Percentiles rank a stretch among this genome's conserved stretches.
phyloP scores from a whole-genome alignment of 2,797 vertebrate genomes.

The Acanthurus leucopareius region DNA sequence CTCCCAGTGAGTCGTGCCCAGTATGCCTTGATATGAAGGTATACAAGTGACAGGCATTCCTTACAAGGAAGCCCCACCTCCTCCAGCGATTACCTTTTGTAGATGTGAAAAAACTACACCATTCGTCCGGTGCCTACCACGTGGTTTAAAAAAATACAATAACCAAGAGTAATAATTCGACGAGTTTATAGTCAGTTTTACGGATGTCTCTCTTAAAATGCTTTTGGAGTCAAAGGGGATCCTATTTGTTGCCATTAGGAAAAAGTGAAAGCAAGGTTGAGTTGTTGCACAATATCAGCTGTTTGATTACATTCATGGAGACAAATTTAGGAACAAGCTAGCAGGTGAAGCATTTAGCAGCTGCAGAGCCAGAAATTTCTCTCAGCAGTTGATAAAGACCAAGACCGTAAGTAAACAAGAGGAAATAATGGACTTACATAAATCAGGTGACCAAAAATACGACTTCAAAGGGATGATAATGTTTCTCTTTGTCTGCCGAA shows the following conservation, averaged over 20 bases:
- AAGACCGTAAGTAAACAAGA: background rate
- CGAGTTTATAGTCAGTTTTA: no score
- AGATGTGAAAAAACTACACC: constrained; percentile 19
- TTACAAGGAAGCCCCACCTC: constrained; percentile 33
- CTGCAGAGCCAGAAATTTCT: background rate
- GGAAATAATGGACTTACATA: background rate
- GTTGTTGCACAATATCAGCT: background rate
- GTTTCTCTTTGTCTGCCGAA: background rate
- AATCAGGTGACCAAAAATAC: background rate
- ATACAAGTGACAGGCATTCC: constrained; percentile 42
- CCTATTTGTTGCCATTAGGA: no score
- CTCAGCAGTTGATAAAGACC: background rate
- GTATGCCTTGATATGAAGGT: constrained; percentile 56
- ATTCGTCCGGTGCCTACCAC: background rate
- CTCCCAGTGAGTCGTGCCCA: constrained; percentile 50
- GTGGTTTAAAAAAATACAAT: no score
- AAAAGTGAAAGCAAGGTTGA: no score
- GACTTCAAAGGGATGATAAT: background rate
- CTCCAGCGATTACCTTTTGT: background rate
- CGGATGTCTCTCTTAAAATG: no score
- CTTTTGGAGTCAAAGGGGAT: no score
- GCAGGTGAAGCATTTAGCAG: background rate
- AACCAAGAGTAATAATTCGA: no score
- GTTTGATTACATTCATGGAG: background rate
- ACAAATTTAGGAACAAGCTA: background rate